Evolutionary conservation across 2,113 vertebrate species (phyloP).

Genomic region (Gyps fulvus): DNA sequence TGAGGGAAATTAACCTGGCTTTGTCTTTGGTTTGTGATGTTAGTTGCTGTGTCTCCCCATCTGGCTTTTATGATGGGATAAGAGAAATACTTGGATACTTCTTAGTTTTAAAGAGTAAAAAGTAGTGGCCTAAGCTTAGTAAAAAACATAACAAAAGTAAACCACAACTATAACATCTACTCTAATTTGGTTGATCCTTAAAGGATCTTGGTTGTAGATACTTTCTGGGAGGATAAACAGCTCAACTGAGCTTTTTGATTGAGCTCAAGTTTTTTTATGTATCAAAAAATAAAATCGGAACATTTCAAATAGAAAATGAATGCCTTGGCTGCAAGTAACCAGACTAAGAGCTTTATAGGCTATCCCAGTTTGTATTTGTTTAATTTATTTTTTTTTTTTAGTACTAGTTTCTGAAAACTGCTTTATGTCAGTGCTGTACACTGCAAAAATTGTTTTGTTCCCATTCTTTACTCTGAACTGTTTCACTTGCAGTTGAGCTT

Average conservation of each 20-base stretch:
- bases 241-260: background rate
- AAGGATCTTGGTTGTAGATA: background rate
- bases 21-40: background rate
- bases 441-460: background rate
- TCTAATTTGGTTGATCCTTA: background rate
- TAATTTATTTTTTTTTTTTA: background rate
- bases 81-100: background rate
- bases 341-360: background rate
- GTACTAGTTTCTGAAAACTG: background rate
- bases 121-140: background rate
- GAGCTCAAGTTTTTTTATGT: background rate
- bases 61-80: background rate
- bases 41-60: background rate
- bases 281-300: background rate
- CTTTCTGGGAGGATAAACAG: background rate
- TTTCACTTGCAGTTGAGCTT: background rate
- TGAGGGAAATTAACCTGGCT: background rate
- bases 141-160: background rate
- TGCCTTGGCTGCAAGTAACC: background rate
- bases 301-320: background rate
- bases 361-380: background rate
- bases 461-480: background rate
- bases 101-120: background rate
- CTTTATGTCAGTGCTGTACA: background rate
- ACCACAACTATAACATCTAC: background rate